Evolutionary conservation across 2,113 vertebrate genomes (phyloP).

Genomic region (Mixornis gularis): DNA sequence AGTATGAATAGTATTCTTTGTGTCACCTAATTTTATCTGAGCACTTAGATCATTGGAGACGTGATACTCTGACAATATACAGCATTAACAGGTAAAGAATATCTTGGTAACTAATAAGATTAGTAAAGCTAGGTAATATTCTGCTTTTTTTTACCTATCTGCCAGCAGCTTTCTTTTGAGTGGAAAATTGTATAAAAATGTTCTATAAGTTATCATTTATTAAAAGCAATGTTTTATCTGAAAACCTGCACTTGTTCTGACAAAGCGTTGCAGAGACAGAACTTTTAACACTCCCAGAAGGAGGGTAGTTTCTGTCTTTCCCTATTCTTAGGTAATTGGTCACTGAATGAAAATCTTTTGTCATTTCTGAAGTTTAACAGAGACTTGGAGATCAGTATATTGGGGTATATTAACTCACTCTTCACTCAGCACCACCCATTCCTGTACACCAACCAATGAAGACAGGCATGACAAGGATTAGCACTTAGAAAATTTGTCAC

Average conservation of each 20-base stretch:
- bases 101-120: not conserved
- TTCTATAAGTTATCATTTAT: not conserved
- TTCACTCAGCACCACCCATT: not conserved
- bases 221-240: not conserved
- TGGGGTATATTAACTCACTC: accelerated
- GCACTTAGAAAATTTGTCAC: not conserved
- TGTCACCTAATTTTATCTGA: not conserved
- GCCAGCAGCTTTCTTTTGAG: not conserved
- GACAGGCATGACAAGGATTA: not conserved
- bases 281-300: not conserved
- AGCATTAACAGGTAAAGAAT: not conserved
- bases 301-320: not conserved
- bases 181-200: not conserved
- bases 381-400: not conserved
- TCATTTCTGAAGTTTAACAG: not conserved
- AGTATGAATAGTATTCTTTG: not conserved
- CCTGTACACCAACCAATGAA: not conserved
- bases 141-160: not conserved
- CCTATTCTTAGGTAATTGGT: not conserved
- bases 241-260: not conserved
- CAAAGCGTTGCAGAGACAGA: not conserved
- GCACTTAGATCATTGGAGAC: not conserved
- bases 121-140: not conserved
- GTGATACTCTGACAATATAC: not conserved
- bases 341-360: not conserved